Conservation (phyloP, 2,797 vertebrate species). For the Acanthopagrus latus region DNA sequence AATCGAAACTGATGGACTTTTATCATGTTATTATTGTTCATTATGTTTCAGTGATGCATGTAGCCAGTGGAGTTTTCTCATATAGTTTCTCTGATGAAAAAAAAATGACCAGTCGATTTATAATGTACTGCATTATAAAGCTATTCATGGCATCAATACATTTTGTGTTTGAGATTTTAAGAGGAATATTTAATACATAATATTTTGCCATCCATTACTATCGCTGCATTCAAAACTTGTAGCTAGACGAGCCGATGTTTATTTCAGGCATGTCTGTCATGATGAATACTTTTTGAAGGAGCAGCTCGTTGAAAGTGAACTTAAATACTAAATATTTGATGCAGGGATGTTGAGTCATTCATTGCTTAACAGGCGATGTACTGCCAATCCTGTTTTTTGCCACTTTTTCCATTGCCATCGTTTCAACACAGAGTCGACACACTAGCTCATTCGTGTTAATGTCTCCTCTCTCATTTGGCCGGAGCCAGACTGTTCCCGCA, state of each 20-base stretch:
- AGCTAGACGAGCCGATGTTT: neutral
- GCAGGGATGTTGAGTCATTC: too few species aligned
- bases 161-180: neutral
- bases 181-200: neutral
- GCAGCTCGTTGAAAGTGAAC: too few species aligned
- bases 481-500: too few species aligned
- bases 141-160: neutral
- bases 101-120: slow-evolving; percentile 2
- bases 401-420: too few species aligned
- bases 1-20: neutral
- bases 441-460: too few species aligned
- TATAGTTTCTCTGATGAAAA: neutral
- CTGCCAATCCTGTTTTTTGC: too few species aligned
- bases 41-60: neutral
- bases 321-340: too few species aligned
- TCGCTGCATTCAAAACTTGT: neutral
- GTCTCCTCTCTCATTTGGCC: too few species aligned
- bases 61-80: neutral
- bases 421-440: too few species aligned
- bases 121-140: slow-evolving; percentile 6
- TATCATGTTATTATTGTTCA: neutral
- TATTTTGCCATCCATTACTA: neutral
- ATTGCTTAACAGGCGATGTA: too few species aligned
- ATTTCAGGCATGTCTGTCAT: neutral
- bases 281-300: too few species aligned